Evolutionary conservation across 1,140 invertebrate species (phyloP).

Genomic region (Drosophila kanapiae): DNA sequence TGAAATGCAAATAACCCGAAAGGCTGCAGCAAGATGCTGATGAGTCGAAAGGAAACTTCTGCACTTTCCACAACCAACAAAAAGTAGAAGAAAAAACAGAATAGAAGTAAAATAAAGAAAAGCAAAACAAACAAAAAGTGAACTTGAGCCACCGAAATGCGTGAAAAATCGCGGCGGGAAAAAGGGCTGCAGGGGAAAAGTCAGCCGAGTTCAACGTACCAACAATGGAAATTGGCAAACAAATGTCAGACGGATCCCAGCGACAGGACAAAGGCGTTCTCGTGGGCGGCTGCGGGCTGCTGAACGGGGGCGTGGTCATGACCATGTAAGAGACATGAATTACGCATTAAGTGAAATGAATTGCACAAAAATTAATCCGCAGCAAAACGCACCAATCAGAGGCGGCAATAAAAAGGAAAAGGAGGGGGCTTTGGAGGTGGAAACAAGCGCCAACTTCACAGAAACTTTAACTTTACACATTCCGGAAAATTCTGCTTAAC

Average conservation of each 20-base stretch:
- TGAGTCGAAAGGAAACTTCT: conserved; percentile 26
- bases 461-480: conserved; percentile 25
- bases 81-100: background rate
- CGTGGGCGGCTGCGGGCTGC: background rate
- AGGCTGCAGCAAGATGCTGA: conserved; percentile 32
- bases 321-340: conserved; percentile 47
- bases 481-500: conserved; percentile 60
- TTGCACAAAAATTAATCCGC: conserved; percentile 58
- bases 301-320: conserved; percentile 20
- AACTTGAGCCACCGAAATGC: conserved; percentile 49
- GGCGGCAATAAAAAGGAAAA: conserved; percentile 21
- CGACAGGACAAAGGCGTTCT: conserved; percentile 44
- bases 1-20: conserved; percentile 56
- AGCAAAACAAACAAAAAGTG: conserved; percentile 31
- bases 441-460: conserved; percentile 17
- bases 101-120: conserved; percentile 8
- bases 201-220: conserved; percentile 46
- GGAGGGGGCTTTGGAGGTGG: background rate
- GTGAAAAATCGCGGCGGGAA: conserved; percentile 16
- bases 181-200: conserved; percentile 22
- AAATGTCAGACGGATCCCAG: conserved; percentile 54
- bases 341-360: conserved; percentile 80
- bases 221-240: conserved; percentile 60
- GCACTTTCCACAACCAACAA: conserved; percentile 3
- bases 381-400: conserved; percentile 14